A percentile compares a stretch with the other conserved stretches of the same genome.
These are phyloP conservation scores for Gnathonemus longibarbis DNA, from an alignment of 2,113 vertebrate species.

Conservation along the genomic window DNA sequence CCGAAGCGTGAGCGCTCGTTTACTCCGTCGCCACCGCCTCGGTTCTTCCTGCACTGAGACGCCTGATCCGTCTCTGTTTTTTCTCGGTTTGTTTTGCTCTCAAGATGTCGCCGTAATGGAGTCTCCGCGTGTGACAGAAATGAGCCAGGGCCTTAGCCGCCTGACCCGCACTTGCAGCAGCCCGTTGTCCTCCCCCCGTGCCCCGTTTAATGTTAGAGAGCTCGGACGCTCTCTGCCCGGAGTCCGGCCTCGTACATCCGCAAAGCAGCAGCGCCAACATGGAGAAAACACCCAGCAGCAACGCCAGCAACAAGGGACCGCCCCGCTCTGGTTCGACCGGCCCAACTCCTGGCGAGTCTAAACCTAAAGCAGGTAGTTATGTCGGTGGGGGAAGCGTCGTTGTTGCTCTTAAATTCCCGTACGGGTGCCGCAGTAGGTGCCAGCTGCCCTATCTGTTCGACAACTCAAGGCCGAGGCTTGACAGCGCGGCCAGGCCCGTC, in stretches of 20 bases:
- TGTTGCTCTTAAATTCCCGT: background rate
- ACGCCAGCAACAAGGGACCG: conserved; percentile 75
- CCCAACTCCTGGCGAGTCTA: conserved; percentile 78
- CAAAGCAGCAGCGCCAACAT: conserved; percentile 62
- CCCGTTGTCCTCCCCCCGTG: conserved; percentile 51
- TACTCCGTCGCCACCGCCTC: conserved; percentile 25
- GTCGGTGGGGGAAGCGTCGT: background rate
- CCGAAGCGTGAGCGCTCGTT: conserved; percentile 49
- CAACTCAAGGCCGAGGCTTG: conserved; percentile 34
- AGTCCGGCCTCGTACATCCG: conserved; percentile 70
- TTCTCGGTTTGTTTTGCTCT: conserved; percentile 51
- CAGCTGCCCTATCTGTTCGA: conserved; percentile 21
- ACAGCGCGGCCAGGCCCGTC: conserved; percentile 35
- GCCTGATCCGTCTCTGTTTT: conserved; percentile 60
- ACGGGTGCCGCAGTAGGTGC: background rate
- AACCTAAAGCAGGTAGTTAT: conserved; percentile 82
- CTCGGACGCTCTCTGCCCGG: conserved; percentile 56
- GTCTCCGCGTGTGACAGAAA: conserved; percentile 78
- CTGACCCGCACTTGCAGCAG: conserved; percentile 60
- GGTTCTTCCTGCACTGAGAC: conserved; percentile 49
- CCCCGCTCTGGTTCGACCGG: conserved; percentile 81
- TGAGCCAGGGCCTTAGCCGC: conserved; percentile 79
- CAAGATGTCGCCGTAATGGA: conserved; percentile 97
- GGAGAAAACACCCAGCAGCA: conserved; percentile 72
- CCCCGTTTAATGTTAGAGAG: conserved; percentile 57